Base-by-base conservation (phyloP, 2,797 vertebrate species). In the Anas georgica region DNA sequence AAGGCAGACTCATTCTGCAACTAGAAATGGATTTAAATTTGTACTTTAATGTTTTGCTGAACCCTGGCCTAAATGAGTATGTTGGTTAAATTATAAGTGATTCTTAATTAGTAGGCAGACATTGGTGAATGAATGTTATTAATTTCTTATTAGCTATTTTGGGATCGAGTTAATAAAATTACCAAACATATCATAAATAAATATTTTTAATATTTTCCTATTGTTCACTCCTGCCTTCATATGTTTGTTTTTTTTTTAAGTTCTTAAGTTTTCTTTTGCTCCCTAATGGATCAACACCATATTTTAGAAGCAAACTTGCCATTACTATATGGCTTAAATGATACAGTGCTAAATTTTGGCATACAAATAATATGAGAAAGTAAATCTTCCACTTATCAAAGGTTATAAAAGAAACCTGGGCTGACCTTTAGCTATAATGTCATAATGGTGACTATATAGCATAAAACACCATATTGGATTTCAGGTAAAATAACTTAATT, bases 11-110 rank as follows among this genome's bases (percentile, higher is more conserved):
- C 86, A 82, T 77, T 86, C 56, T 77, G 67, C 33, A 86, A 56
- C 74, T 88, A 86, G 29, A 77, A 87, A 73, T 83, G n/a, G 73
- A 81, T 88, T 94, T 86, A 73, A 92, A 64, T 9, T 78, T 85
- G 46, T 83, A 58, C 76, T 94, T 91, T 86, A 78, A 87, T 83
- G 50, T 89, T 89, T 93, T 92, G 41, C 20, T 88, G 90, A 95
- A 68, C 83, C 58, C 84, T 84, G 69, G 31, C 62, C 60, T 90
- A 75, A 94, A 91, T 85, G 41, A 91, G 93, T 55, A 58, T 10
- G 67, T 31, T 82, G 66, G 37, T 70, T 94, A 78, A 79, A 91
- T 86, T 25, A 29, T 29, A 90, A 89, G 29, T 90, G n/a, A 91
- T 90, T 91, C 73, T 88, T 90, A 90, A 90, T 93, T 93, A 70